These are phyloP conservation scores for Callyntrura sp. DNA, from an alignment of 2,888 invertebrate genomes.

Conservation along the genomic window DNA sequence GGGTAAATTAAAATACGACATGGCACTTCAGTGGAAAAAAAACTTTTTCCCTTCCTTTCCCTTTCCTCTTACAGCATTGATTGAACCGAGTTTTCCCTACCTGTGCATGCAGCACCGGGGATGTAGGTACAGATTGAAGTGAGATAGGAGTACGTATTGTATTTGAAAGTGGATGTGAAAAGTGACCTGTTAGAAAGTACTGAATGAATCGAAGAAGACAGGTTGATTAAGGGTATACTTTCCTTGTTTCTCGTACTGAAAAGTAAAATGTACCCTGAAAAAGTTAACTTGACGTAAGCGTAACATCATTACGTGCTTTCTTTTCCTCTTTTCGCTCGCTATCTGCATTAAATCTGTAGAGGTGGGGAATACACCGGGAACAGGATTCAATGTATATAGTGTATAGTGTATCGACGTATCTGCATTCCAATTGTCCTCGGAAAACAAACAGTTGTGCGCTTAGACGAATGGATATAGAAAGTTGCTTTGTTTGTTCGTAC, in stretches of 20 bases:
- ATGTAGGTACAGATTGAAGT: conserved; percentile 46
- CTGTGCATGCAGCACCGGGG: conserved; percentile 23
- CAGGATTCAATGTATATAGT: background rate
- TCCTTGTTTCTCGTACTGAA: background rate
- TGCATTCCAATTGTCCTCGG: background rate
- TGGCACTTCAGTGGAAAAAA: no score
- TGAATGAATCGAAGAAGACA: conserved; percentile 66
- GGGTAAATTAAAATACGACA: no score
- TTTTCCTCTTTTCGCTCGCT: background rate
- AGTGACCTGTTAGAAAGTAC: conserved; percentile 67
- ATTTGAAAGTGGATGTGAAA: conserved; percentile 67
- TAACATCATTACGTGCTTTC: conserved; percentile 49
- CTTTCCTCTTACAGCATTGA: background rate
- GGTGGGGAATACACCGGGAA: background rate
- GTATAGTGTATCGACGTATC: background rate
- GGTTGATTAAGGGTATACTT: conserved; percentile 73
- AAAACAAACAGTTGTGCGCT: conserved; percentile 6
- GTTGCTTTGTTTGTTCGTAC: background rate
- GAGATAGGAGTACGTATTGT: conserved; percentile 47
- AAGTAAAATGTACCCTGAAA: background rate
- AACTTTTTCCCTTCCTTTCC: no score
- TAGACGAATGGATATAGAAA: background rate
- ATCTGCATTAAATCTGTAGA: background rate
- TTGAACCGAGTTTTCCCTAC: background rate
- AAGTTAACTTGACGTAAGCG: conserved; percentile 64